These are phyloP conservation scores for Orycteropus afer DNA, from an alignment of 2,113 vertebrate genomes.

Conservation along the genomic window DNA sequence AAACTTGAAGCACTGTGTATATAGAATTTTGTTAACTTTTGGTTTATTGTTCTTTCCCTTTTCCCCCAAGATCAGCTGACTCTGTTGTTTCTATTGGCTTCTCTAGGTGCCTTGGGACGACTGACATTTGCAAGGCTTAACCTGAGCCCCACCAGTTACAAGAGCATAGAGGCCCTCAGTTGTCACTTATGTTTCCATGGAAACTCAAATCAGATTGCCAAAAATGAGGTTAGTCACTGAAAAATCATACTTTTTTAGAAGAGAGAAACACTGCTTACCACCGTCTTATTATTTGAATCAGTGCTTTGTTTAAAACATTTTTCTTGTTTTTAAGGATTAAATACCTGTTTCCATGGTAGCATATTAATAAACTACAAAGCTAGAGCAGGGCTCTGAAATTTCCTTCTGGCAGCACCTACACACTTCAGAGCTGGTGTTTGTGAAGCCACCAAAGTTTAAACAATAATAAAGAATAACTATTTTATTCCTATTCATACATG, in stretches of 20 bases:
- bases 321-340: constrained; percentile 65
- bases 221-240: constrained; percentile 58
- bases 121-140: constrained; percentile 72
- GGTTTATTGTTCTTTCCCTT: constrained; percentile 31
- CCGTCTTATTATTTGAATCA: constrained; percentile 49
- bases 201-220: constrained; percentile 66
- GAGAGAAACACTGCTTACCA: constrained; percentile 2
- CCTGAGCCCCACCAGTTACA: constrained; percentile 47
- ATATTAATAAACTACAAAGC: constrained; percentile 66
- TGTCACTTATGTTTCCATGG: constrained; percentile 70
- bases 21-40: constrained; percentile 50
- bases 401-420: constrained; percentile 39
- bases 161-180: constrained; percentile 38
- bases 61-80: neutral
- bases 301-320: constrained; percentile 39
- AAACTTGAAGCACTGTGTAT: neutral
- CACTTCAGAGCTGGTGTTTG: neutral
- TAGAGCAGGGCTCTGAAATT: neutral
- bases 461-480: neutral
- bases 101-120: constrained; percentile 42
- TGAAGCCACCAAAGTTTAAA: neutral
- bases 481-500: neutral
- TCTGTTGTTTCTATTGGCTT: constrained; percentile 61
- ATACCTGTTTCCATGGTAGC: constrained; percentile 66
- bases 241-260: constrained; percentile 40